A percentile compares a stretch with the other conserved stretches of the same genome.
These are phyloP conservation scores for Rhinella marina DNA, from an alignment of 2,797 vertebrate genomes.

Conservation along the genomic window DNA sequence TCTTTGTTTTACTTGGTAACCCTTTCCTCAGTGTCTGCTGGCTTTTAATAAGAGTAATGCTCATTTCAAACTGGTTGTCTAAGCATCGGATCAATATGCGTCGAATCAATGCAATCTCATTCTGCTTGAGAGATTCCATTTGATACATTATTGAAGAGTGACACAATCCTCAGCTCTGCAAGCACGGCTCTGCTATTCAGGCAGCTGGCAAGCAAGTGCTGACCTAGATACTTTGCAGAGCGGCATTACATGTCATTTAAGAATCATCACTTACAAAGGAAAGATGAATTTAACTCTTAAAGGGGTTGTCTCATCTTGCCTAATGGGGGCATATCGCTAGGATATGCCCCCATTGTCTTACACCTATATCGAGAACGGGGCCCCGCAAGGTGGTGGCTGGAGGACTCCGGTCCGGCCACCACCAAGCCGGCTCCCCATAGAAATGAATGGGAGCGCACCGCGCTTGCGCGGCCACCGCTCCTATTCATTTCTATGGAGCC, in stretches of 20 bases:
- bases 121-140: conserved; percentile 36
- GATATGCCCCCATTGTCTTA: too few relatives aligned
- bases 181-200: conserved; percentile 42
- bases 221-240: conserved; percentile 53
- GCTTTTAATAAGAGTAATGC: conserved; percentile 19
- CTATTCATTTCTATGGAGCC: too few relatives aligned
- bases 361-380: too few relatives aligned
- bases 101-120: conserved; percentile 47
- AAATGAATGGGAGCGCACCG: too few relatives aligned
- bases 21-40: neutral
- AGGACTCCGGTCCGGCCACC: too few relatives aligned
- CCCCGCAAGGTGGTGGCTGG: too few relatives aligned
- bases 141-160: conserved; percentile 49
- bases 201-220: conserved; percentile 53
- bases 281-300: neutral
- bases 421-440: too few relatives aligned
- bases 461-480: too few relatives aligned
- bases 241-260: conserved; percentile 2
- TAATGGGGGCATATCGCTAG: too few relatives aligned
- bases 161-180: conserved; percentile 39
- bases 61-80: conserved; percentile 21
- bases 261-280: neutral
- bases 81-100: conserved; percentile 40
- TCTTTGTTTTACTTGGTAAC: neutral
- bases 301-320: too few relatives aligned